Percentiles rank a stretch among this genome's conserved stretches.
phyloP scores from a whole-genome alignment of 2,888 invertebrate genomes.

The Drosophila eohydei region DNA sequence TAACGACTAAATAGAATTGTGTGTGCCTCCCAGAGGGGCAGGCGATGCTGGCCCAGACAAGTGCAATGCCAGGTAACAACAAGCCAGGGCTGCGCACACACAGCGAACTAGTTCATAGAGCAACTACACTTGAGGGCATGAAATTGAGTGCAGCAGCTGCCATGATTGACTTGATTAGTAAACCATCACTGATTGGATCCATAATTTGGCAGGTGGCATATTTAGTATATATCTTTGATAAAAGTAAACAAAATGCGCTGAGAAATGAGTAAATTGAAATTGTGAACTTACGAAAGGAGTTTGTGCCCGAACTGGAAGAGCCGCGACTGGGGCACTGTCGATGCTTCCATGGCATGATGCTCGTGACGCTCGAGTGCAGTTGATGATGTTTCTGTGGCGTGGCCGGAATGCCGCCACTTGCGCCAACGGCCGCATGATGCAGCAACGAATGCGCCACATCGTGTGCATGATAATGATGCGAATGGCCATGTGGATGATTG shows the following conservation, averaged over 20 bases:
- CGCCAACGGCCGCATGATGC: conserved; percentile 48
- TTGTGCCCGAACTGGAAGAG: conserved; percentile 84
- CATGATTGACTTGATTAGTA: not conserved
- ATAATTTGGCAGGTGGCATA: too few relatives aligned
- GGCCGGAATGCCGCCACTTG: conserved; percentile 54
- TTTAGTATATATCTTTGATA: too few relatives aligned
- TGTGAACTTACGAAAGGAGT: conserved; percentile 84
- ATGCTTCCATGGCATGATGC: conserved; percentile 85
- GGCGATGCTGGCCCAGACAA: conserved; percentile 7
- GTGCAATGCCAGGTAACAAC: conserved; percentile 28
- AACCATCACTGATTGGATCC: not conserved
- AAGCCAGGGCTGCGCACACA: conserved; percentile 19
- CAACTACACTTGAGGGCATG: not conserved
- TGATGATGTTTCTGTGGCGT: conserved; percentile 82
- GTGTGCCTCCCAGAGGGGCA: conserved; percentile 23
- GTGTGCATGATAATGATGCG: conserved; percentile 72
- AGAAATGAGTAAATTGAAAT: too few relatives aligned
- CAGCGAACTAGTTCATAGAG: not conserved
- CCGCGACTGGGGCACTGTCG: conserved; percentile 85
- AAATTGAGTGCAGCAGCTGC: not conserved
- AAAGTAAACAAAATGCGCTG: too few relatives aligned
- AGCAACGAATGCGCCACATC: conserved; percentile 59
- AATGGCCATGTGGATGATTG: conserved; percentile 40
- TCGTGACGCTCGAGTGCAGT: conserved; percentile 81
- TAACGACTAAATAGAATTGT: conserved; percentile 77